These are phyloP conservation scores for Drosophila burlai DNA, from an alignment of 1,140 invertebrate genomes.

Conservation along the genomic window DNA sequence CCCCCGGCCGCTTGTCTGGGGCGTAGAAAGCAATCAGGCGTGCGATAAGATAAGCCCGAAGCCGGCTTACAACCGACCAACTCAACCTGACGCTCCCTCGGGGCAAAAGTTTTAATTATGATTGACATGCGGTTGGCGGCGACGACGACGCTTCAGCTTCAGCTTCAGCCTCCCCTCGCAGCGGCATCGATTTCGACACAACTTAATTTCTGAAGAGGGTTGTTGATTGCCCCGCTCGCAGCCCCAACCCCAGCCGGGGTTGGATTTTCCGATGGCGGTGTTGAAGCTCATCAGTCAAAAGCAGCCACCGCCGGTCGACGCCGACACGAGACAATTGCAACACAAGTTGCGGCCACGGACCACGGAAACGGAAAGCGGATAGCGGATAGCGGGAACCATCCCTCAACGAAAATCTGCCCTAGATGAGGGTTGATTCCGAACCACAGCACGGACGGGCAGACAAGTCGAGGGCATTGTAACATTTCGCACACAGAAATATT, in stretches of 20 bases:
- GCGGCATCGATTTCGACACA: slow-evolving; percentile 80
- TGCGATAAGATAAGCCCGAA: slow-evolving; percentile 73
- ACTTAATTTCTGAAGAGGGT: slow-evolving; percentile 82
- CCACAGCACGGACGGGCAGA: slow-evolving; percentile 16
- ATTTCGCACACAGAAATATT: slow-evolving; percentile 72
- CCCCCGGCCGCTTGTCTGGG: slow-evolving; percentile 21
- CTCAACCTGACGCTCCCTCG: slow-evolving; percentile 12
- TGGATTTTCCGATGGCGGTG: slow-evolving; percentile 33
- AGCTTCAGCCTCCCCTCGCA: slow-evolving; percentile 36
- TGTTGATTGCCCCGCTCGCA: slow-evolving; percentile 62
- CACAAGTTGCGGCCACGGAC: slow-evolving; percentile 63
- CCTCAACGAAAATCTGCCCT: slow-evolving; percentile 35
- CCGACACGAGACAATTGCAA: slow-evolving; percentile 74
- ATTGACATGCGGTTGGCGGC: slow-evolving; percentile 76
- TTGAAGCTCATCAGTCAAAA: slow-evolving; percentile 80
- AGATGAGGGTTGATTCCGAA: slow-evolving; percentile 47
- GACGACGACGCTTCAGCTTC: slow-evolving; percentile 7
- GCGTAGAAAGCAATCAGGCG: slow-evolving; percentile 71
- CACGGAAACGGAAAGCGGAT: slow-evolving; percentile 28
- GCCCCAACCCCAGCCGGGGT: neutral
- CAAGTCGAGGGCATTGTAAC: slow-evolving; percentile 47
- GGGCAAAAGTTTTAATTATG: slow-evolving; percentile 76
- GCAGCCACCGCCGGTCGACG: slow-evolving; percentile 35
- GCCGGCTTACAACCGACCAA: slow-evolving; percentile 18
- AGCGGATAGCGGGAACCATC: slow-evolving; percentile 39